phyloP scores from a whole-genome alignment of 2,113 vertebrate genomes.

The Sphaerodactylus townsendi region DNA sequence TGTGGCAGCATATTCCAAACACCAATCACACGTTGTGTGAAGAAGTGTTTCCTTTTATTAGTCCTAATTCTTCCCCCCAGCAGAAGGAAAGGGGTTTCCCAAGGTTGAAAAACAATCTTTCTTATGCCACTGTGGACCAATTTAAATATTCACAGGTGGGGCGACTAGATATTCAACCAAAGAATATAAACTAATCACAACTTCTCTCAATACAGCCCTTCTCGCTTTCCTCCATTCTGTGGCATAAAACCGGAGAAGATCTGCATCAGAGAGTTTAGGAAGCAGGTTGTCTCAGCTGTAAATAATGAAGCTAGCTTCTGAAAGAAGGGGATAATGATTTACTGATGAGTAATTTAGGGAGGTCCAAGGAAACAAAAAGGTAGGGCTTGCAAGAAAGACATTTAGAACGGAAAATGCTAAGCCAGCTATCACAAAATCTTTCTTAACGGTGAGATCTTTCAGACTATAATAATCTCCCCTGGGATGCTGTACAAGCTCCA shows the following conservation, averaged over 20 bases:
- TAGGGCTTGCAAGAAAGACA: background rate
- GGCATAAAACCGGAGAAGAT: background rate
- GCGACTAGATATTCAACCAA: too few relatives aligned
- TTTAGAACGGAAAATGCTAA: slow-evolving; percentile 4
- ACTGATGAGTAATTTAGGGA: background rate
- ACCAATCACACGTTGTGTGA: too few relatives aligned
- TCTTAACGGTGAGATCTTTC: background rate
- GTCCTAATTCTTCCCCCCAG: too few relatives aligned
- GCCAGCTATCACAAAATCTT: slow-evolving; percentile 5
- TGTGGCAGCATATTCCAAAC: too few relatives aligned
- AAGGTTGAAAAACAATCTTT: too few relatives aligned
- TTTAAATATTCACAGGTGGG: too few relatives aligned
- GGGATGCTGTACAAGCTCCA: background rate
- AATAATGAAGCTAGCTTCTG: background rate
- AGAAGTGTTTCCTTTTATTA: too few relatives aligned
- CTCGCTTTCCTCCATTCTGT: too few relatives aligned
- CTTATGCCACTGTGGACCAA: too few relatives aligned
- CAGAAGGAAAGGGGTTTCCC: too few relatives aligned
- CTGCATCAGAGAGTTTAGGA: background rate
- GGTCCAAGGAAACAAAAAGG: background rate
- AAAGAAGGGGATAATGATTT: background rate
- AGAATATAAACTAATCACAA: too few relatives aligned
- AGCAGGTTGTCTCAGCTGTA: background rate
- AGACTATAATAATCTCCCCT: slow-evolving; percentile 6
- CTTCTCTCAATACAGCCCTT: too few relatives aligned